Evolutionary conservation across 2,113 vertebrate species (phyloP), one percentile per base, ranked within the genome.

Genomic region (Myxocyprinus asiaticus): DNA sequence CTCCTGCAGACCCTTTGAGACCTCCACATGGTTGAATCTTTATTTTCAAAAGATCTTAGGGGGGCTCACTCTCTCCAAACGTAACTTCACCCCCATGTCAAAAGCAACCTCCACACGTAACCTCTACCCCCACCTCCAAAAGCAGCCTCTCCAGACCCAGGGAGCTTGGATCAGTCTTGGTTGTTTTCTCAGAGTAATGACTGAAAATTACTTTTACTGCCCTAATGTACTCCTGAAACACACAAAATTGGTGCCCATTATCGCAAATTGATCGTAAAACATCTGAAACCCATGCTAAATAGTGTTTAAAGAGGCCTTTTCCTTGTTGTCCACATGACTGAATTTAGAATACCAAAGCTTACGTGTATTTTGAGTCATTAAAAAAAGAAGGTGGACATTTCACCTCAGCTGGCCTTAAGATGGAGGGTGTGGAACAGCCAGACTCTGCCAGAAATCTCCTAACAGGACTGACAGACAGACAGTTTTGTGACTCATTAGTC

Each of bases 11-110:
- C 22, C 22, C 22, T 67, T 43, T 67, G 69, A 78, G 73, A 76
- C 79, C 67, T 76, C 76, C 59, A 70, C 79, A 76, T 65, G 78
- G 77, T 84, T 65, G 65, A 78, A 56, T 77, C 87, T 83, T 82
- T 89, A 87, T 91, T 92, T 93, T 88, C 86, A 81, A 84, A 88
- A 84, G 81, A 87, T 86, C 88, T 87, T 79, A 33, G 22, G 22
- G 22, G 22, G 22, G 22, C 22, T 33, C 22, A 56, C 67, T 83
- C 73, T 83, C 80, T 80, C 65, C 67, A 79, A 81, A 79, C 47
- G 10, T 70, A 71, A 75, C 51, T 72, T 59, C 70, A 74, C 47
- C 43, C 66, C 63, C 59, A 62, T 65, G 51, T 43, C 72, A 71
- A 45, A 42, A 53, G 22, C 22, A 33, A 33, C 22, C 22, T 33